Percentiles rank a stretch among this genome's conserved stretches.
These are phyloP conservation scores for Melanophora roralis DNA, from an alignment of 2,888 invertebrate genomes.

Conservation along the genomic window DNA sequence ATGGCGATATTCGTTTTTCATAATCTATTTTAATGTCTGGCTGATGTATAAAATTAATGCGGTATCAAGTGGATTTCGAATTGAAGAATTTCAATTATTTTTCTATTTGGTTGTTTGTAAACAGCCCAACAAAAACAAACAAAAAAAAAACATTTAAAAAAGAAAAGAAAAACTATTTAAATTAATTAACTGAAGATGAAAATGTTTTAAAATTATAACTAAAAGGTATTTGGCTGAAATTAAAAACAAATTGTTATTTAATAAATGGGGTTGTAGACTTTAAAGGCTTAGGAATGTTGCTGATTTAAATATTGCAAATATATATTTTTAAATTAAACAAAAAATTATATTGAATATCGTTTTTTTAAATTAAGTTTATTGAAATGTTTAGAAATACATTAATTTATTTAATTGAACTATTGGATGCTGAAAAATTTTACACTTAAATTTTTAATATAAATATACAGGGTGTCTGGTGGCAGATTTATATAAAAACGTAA, in stretches of 20 bases:
- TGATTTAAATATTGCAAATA: too few relatives aligned
- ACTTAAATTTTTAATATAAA: too few relatives aligned
- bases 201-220: constrained; percentile 25
- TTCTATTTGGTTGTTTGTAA: constrained; percentile 26
- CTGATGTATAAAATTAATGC: constrained; percentile 52
- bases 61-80: constrained; percentile 54
- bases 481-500: too few relatives aligned
- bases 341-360: too few relatives aligned
- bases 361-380: too few relatives aligned
- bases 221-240: not conserved
- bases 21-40: constrained; percentile 45
- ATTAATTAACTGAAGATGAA: constrained; percentile 40
- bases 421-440: too few relatives aligned
- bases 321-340: too few relatives aligned
- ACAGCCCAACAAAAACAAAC: constrained; percentile 11
- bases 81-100: constrained; percentile 45
- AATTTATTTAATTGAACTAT: too few relatives aligned
- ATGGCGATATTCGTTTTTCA: not conserved
- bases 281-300: too few relatives aligned
- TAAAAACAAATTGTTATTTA: constrained; percentile 20
- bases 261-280: too few relatives aligned
- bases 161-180: not conserved
- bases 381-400: too few relatives aligned
- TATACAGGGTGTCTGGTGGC: too few relatives aligned
- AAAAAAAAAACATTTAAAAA: not conserved